Conservation (phyloP, 1,140 invertebrate species). For the Heliconius eleuchia region DNA sequence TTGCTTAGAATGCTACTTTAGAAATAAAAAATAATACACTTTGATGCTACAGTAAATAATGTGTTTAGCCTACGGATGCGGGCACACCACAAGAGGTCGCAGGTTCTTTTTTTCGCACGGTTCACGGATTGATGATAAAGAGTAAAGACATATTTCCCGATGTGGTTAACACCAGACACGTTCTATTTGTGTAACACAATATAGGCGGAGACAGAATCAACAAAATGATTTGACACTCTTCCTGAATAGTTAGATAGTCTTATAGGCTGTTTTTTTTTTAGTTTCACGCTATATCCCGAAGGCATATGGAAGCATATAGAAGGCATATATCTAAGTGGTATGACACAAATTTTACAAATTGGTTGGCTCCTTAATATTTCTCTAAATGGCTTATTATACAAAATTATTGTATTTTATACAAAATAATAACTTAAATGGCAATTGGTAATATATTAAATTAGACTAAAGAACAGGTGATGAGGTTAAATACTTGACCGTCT, state of each 20-base stretch:
- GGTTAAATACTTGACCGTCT: neutral
- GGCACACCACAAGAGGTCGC: neutral
- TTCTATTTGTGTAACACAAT: neutral
- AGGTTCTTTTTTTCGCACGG: neutral
- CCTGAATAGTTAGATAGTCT: too few relatives aligned
- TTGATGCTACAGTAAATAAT: neutral
- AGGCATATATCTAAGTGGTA: too few relatives aligned
- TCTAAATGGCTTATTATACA: too few relatives aligned
- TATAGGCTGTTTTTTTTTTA: too few relatives aligned
- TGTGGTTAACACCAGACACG: neutral
- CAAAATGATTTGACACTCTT: neutral
- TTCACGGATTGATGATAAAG: conserved; percentile 7
- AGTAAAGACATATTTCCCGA: neutral
- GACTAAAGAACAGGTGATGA: neutral
- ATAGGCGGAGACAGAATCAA: neutral
- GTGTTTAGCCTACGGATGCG: neutral
- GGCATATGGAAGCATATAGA: too few relatives aligned
- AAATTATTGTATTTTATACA: too few relatives aligned
- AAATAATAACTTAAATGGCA: too few relatives aligned
- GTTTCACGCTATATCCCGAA: too few relatives aligned
- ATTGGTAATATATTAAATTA: too few relatives aligned
- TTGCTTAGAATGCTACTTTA: too few relatives aligned
- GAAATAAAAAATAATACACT: neutral
- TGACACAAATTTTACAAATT: too few relatives aligned
- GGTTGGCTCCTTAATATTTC: too few relatives aligned